Conservation (phyloP, 2,113 vertebrate genomes). For the Todiramphus chloris region DNA sequence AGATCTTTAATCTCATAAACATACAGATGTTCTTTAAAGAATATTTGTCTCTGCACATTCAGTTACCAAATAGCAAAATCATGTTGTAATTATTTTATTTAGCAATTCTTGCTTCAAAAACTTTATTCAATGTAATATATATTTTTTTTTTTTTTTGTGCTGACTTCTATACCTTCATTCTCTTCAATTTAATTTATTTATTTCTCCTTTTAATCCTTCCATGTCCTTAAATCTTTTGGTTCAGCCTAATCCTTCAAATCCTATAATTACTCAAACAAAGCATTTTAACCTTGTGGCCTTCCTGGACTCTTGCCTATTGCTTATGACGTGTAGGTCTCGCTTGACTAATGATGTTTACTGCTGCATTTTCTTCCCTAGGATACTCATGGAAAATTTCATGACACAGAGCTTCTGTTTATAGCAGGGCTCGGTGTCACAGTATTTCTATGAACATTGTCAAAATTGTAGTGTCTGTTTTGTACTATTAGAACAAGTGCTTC, state of each 20-base stretch:
- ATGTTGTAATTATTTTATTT: background rate
- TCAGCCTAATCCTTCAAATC: slow-evolving; percentile 64
- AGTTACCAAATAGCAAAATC: background rate
- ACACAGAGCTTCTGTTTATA: background rate
- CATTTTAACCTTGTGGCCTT: slow-evolving; percentile 65
- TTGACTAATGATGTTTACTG: slow-evolving; percentile 58
- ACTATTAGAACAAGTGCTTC: background rate
- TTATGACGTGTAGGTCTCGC: slow-evolving; percentile 10
- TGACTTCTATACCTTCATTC: background rate
- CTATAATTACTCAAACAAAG: slow-evolving; percentile 65
- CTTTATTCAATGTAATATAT: background rate
- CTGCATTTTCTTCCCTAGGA: slow-evolving; percentile 23
- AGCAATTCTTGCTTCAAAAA: background rate
- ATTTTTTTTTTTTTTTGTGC: background rate
- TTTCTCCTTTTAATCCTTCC: slow-evolving; percentile 51
- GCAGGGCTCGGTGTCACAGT: background rate
- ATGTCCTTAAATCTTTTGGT: slow-evolving; percentile 42
- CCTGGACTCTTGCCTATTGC: slow-evolving; percentile 42
- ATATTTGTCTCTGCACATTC: background rate
- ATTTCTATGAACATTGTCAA: background rate
- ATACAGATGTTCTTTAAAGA: background rate
- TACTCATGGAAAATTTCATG: slow-evolving; percentile 10
- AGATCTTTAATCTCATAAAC: background rate
- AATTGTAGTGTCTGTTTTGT: background rate
- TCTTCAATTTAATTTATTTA: slow-evolving; percentile 38